Conservation (phyloP, 2,113 vertebrate genomes). For the Microcebus jonahi region DNA sequence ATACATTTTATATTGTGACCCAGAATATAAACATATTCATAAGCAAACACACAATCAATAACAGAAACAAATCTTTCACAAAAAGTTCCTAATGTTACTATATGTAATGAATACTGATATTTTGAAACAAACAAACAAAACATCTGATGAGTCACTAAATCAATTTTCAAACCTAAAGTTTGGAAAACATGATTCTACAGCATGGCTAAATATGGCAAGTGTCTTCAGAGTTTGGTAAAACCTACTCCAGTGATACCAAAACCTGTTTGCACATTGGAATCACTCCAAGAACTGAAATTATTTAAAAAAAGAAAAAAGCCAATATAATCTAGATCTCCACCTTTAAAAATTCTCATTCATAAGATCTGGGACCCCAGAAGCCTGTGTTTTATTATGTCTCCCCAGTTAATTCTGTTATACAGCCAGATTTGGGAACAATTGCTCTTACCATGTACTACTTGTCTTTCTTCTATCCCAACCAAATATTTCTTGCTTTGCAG, state of each 20-base stretch:
- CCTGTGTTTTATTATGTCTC: background rate
- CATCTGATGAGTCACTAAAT: background rate
- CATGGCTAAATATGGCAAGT: background rate
- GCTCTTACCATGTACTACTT: background rate
- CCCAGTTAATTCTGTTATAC: background rate
- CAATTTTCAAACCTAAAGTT: constrained; percentile 40
- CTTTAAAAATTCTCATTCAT: constrained; percentile 34
- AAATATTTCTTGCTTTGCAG: background rate
- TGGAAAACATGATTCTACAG: background rate
- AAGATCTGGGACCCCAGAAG: background rate
- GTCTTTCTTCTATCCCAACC: background rate
- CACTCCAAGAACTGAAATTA: constrained; percentile 16
- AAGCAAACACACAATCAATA: background rate
- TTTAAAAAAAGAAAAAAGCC: background rate
- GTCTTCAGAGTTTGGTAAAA: constrained; percentile 7
- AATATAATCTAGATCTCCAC: background rate
- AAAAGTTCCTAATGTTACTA: background rate
- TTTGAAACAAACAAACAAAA: background rate
- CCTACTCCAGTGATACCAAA: background rate
- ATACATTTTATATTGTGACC: background rate
- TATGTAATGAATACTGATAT: background rate
- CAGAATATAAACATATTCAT: constrained; percentile 5
- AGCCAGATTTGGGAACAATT: background rate
- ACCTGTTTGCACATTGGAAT: background rate
- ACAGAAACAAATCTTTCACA: constrained; percentile 28